Base-by-base conservation (phyloP, 1,140 invertebrate species). In the Trichoplusia ni region DNA sequence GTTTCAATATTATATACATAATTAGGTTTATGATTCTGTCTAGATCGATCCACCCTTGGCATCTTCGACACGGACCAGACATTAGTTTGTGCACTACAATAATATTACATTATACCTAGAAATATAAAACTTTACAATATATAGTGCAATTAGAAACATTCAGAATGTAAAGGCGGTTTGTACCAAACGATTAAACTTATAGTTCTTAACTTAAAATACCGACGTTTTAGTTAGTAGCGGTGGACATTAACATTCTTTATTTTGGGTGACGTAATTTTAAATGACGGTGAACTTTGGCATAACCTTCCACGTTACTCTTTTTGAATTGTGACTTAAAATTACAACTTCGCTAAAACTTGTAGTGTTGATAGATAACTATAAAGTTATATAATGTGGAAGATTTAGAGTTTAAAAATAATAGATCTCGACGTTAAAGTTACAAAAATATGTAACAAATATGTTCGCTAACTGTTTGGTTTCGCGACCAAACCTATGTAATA, bases 21-120 rank as follows among this genome's bases (percentile, higher is more conserved):
- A 31, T 42, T 59, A 51, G 44, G 29, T 56, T 58, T n/a, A n/a
- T 11, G 21, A 27, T 21, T 31, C 29, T 16, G 44, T 29, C 37
- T 21, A 31, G 51, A 38, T 11, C 27, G 56, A 35, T 0, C 31
- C 19, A 19, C 56, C 38, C 8, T 6, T 9, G 56, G 42, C 56
- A 7, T n/a, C 38, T 35, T 40, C 18, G 11, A 35, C 29, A 11
- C 25, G 40, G 56, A 42, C 27, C 40, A 35, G 56, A 46, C 40
- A 70, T 77, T 73, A 75, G 63, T 83, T 88, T 84, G 84, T 87
- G 84, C 82, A 84, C 73, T 84, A 84, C 73, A 76, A 72, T 61
- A 60, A 77, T 71, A 77, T 79, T 72, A 75, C 64, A 67, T 83
- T 85, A 84, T 59, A 40, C 67, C 77, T 83, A 84, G 53, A 75